Conservation (phyloP, 2,888 invertebrate genomes). For the Timandra comae region DNA sequence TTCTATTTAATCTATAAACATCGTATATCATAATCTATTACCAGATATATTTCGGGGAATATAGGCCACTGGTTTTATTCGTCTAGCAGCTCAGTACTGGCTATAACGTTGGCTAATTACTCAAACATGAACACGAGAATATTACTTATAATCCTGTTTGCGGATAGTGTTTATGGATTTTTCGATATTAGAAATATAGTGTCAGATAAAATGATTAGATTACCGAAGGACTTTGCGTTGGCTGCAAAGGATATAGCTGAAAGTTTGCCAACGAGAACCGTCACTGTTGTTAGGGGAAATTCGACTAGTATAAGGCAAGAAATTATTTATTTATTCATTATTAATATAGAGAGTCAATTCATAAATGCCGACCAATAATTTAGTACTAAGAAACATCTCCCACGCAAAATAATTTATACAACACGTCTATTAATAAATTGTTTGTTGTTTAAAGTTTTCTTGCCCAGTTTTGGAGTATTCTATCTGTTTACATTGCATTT, state of each 20-base stretch:
- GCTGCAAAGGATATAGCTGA: conserved; percentile 65
- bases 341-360: too few relatives aligned
- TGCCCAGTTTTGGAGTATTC: not conserved
- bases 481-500: too few relatives aligned
- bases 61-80: conserved; percentile 8
- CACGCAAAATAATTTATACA: not conserved
- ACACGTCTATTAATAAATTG: not conserved
- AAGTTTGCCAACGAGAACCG: conserved; percentile 47
- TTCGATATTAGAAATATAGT: conserved; percentile 48
- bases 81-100: conserved; percentile 5
- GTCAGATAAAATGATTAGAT: conserved; percentile 35
- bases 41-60: conserved; percentile 15
- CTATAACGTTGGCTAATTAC: conserved; percentile 6
- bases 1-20: conserved; percentile 9
- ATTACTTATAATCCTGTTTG: conserved; percentile 16
- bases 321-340: too few relatives aligned
- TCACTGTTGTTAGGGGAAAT: conserved; percentile 59
- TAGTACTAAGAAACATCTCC: too few relatives aligned
- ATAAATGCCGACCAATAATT: too few relatives aligned
- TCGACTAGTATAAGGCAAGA: conserved; percentile 56
- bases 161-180: conserved; percentile 29
- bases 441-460: not conserved
- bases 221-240: conserved; percentile 50
- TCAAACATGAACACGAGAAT: conserved; percentile 20
- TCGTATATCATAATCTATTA: conserved; percentile 12